Base-by-base conservation (phyloP, 2,888 invertebrate genomes). In the Agrotis ipsilon region DNA sequence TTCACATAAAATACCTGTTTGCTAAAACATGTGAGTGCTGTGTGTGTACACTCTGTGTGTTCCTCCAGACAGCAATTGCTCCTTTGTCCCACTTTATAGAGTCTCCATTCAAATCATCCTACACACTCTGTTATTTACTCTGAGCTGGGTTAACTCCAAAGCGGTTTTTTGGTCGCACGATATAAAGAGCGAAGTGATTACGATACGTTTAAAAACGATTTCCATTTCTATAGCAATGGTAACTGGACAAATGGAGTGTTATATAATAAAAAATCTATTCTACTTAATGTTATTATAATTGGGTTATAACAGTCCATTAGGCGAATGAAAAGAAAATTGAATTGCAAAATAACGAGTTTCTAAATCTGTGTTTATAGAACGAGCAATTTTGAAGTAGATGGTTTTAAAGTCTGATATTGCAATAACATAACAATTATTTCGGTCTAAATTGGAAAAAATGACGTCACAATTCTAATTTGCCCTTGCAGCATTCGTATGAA, bases 281-380 rank as follows among this genome's bases (percentile, higher is more conserved):
- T 77, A 84, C 86, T 87, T 80, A 80, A 81, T 84, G 86, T 84
- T 81, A 82, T 86, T 80, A 83, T 89, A 89, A 92, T 89, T 91
- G 80, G 84, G 87, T 89, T 90, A 88, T 86, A 86, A 85, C 86
- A 83, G 84, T 86, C 89, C 89, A 91, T 91, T 91, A 91, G 80
- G 81, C 75, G 81, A 85, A 89, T 89, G 88, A 88, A 86, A 85
- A 74, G 86, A 82, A 83, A 88, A 88, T 88, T 88, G 86, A 89
- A 90, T 90, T 87, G 87, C 85, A 83, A 88, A 89, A 86, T 88
- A 77, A 85, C 74, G 74, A 75, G 75, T 68, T 51, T 64, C 60
- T 57, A 75, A 70, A 78, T 68, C 73, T 70, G 75, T 59, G 58
- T 74, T 52, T 11, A 52, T 19, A 60, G 18, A 65, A 52, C 39